Conservation (phyloP, 2,888 invertebrate genomes). For the Chromoteleia sp. region DNA sequence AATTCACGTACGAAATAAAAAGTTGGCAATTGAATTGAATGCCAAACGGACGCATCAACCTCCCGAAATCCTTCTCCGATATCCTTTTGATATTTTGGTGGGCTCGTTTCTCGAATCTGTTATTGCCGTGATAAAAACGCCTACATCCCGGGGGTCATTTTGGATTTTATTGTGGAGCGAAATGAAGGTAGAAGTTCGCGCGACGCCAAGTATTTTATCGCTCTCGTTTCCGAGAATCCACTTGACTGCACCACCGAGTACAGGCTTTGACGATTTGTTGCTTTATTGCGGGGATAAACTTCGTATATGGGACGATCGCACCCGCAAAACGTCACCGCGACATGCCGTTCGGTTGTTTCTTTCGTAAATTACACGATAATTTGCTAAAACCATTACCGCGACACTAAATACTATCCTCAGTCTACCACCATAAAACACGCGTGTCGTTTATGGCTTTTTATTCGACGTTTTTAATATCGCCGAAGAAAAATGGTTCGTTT, state of each 20-base stretch:
- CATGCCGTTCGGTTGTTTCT: constrained; percentile 52
- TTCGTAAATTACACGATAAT: constrained; percentile 64
- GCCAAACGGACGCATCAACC: constrained; percentile 18
- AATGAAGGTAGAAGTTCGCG: constrained; percentile 61
- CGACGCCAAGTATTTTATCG: constrained; percentile 64
- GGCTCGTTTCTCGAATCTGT: constrained; percentile 54
- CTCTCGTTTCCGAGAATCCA: constrained; percentile 62
- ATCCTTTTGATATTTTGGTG: constrained; percentile 37
- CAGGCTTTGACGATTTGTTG: constrained; percentile 65
- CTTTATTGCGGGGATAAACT: constrained; percentile 69
- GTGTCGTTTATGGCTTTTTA: constrained; percentile 55
- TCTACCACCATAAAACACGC: constrained; percentile 44
- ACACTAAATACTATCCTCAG: constrained; percentile 60
- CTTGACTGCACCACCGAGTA: constrained; percentile 59
- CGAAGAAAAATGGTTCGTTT: constrained; percentile 51
- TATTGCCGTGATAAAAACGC: constrained; percentile 70
- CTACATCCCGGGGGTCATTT: constrained; percentile 58
- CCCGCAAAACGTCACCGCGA: constrained; percentile 45
- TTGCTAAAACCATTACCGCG: constrained; percentile 57
- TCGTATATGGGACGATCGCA: constrained; percentile 59
- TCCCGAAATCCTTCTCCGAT: constrained; percentile 38
- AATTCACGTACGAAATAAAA: constrained; percentile 1
- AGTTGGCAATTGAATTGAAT: not conserved
- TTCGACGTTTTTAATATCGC: constrained; percentile 55
- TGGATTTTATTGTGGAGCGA: constrained; percentile 65